Conservation (phyloP, 2,113 vertebrate species). For the Montifringilla adamsi region DNA sequence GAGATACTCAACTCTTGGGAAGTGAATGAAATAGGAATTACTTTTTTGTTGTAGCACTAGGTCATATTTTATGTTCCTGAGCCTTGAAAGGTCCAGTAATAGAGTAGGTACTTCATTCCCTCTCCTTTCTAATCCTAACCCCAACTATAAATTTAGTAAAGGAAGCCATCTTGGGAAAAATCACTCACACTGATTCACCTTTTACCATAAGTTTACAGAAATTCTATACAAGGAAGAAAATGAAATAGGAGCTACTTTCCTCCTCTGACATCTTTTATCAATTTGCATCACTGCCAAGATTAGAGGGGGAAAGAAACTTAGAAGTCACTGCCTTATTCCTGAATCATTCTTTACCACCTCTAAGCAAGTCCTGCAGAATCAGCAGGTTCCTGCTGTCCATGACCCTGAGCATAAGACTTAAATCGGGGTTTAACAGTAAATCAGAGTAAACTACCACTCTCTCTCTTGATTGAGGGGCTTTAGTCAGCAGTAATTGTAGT, state of each 20-base stretch:
- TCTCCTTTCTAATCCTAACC: not conserved
- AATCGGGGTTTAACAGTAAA: not conserved
- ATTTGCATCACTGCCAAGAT: not conserved
- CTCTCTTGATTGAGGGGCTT: not conserved
- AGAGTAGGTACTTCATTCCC: not conserved
- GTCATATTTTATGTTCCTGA: not conserved
- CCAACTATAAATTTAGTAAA: not conserved
- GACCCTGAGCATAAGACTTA: not conserved
- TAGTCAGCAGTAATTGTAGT: not conserved
- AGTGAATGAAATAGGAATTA: not conserved
- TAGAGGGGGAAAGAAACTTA: not conserved
- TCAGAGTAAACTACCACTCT: not conserved
- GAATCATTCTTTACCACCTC: not conserved
- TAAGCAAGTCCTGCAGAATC: not conserved
- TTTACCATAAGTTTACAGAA: not conserved
- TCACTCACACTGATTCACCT: not conserved
- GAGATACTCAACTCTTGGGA: not conserved
- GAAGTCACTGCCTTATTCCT: not conserved
- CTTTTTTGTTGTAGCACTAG: not conserved
- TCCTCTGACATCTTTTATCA: not conserved
- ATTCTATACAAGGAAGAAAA: not conserved
- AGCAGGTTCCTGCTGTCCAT: not conserved
- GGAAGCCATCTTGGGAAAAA: not conserved
- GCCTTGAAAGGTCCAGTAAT: not conserved
- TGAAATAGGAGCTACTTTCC: not conserved